A percentile compares a stretch with the other conserved stretches of the same genome.
Conservation (phyloP, 1,140 invertebrate species). For the Protaetia brevitarsis region DNA sequence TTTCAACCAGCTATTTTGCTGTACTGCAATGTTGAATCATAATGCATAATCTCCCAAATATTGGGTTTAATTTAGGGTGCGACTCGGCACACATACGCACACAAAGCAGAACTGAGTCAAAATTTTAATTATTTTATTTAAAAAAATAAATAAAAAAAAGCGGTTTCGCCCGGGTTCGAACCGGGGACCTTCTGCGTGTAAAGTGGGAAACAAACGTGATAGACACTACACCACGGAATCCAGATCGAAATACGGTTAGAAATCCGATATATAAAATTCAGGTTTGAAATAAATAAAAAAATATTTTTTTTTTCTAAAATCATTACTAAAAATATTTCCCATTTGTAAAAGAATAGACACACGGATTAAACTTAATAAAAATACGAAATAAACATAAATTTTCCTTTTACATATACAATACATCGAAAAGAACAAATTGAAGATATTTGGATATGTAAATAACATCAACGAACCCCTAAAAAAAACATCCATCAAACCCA, state of each 20-base stretch:
- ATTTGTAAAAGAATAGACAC: no score
- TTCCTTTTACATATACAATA: neutral
- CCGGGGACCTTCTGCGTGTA: constrained; percentile 78
- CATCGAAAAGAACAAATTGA: neutral
- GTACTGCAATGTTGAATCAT: no score
- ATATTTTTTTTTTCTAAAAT: neutral
- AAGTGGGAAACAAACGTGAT: constrained; percentile 49
- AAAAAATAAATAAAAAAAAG: neutral
- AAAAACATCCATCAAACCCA: no score
- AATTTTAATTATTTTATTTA: neutral
- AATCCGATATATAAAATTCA: neutral
- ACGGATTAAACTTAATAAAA: no score
- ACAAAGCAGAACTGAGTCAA: neutral
- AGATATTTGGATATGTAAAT: constrained; percentile 1
- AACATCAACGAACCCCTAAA: neutral
- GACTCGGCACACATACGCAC: neutral
- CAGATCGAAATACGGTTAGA: neutral
- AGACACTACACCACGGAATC: constrained; percentile 7
- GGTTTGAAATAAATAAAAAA: neutral
- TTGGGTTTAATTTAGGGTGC: no score
- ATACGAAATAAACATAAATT: neutral
- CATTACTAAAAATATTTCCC: neutral
- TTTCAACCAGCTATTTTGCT: no score
- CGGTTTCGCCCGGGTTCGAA: constrained; percentile 76
- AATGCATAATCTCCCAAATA: no score